A percentile compares a stretch with the other conserved stretches of the same genome.
These are phyloP conservation scores for Catonia carolina DNA, from an alignment of 2,888 invertebrate genomes.

Conservation along the genomic window DNA sequence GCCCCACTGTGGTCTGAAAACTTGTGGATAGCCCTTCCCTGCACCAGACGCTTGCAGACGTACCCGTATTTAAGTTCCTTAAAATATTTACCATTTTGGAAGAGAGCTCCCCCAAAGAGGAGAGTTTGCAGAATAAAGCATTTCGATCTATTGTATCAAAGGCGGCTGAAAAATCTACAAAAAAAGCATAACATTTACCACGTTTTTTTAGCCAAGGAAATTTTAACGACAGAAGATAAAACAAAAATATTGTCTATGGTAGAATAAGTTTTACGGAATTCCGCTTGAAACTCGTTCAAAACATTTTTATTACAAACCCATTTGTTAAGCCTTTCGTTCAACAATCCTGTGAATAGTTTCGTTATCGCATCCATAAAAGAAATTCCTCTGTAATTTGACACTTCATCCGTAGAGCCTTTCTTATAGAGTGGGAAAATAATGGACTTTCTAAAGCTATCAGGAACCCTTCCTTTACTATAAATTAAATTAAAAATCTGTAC, in stretches of 20 bases:
- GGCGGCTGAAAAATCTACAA: conserved; percentile 27
- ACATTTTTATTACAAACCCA: conserved; percentile 22
- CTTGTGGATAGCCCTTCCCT: conserved; percentile 19
- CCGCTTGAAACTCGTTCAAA: conserved; percentile 27
- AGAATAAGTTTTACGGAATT: conserved; percentile 24
- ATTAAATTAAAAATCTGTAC: conserved; percentile 16
- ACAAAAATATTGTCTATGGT: conserved; percentile 28
- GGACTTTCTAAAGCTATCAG: conserved; percentile 9
- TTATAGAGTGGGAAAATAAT: conserved; percentile 22
- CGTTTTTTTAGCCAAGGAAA: conserved; percentile 18
- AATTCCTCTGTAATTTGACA: conserved; percentile 21
- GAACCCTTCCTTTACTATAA: conserved; percentile 13
- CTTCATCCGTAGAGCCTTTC: conserved; percentile 16
- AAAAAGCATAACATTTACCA: conserved; percentile 23
- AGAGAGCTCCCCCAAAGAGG: conserved; percentile 18
- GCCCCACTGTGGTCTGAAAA: conserved; percentile 21
- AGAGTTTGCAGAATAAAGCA: conserved; percentile 25
- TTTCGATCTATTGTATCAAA: conserved; percentile 29
- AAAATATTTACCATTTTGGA: conserved; percentile 25
- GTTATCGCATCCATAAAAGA: conserved; percentile 10
- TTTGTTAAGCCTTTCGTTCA: conserved; percentile 12
- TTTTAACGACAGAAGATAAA: conserved; percentile 22
- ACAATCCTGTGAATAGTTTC: conserved; percentile 20
- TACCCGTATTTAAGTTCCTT: conserved; percentile 15
- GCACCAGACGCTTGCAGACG: conserved; percentile 22